Evolutionary conservation across 2,888 invertebrate genomes (phyloP).

Genomic region (Neoaliturus tenellus): DNA sequence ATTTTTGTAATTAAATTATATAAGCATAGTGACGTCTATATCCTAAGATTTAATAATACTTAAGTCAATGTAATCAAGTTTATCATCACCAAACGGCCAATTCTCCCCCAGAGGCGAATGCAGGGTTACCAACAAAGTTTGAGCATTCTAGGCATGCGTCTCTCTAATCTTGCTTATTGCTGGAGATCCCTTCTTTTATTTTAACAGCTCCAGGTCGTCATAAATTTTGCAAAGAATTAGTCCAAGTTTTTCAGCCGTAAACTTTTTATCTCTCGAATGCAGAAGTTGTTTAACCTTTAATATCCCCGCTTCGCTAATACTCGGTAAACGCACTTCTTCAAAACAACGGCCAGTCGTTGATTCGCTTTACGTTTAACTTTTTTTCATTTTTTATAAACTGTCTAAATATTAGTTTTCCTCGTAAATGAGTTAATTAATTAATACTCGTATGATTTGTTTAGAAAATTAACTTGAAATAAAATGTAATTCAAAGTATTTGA

Average conservation of each 20-base stretch:
- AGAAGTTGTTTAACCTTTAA: constrained; percentile 54
- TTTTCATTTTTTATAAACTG: background rate
- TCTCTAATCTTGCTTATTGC: background rate
- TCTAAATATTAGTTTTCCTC: too few relatives aligned
- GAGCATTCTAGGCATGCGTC: background rate
- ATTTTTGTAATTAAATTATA: too few relatives aligned
- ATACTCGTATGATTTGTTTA: too few relatives aligned
- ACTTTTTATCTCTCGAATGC: constrained; percentile 50
- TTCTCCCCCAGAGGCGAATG: too few relatives aligned
- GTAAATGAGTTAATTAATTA: too few relatives aligned
- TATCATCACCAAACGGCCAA: too few relatives aligned
- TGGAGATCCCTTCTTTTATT: background rate
- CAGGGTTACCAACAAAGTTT: too few relatives aligned
- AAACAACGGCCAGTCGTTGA: background rate
- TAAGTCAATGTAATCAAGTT: too few relatives aligned
- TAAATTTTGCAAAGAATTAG: constrained; percentile 49
- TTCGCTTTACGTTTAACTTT: constrained; percentile 10
- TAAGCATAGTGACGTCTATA: too few relatives aligned
- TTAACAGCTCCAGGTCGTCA: constrained; percentile 13
- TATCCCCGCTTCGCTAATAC: background rate
- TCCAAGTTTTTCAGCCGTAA: constrained; percentile 50
- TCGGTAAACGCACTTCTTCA: constrained; percentile 19
- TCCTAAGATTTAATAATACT: too few relatives aligned
- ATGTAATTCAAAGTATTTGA: too few relatives aligned
- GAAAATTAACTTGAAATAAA: too few relatives aligned